phyloP scores from a whole-genome alignment of 2,113 vertebrate species.

The Coracopsis vasa region DNA sequence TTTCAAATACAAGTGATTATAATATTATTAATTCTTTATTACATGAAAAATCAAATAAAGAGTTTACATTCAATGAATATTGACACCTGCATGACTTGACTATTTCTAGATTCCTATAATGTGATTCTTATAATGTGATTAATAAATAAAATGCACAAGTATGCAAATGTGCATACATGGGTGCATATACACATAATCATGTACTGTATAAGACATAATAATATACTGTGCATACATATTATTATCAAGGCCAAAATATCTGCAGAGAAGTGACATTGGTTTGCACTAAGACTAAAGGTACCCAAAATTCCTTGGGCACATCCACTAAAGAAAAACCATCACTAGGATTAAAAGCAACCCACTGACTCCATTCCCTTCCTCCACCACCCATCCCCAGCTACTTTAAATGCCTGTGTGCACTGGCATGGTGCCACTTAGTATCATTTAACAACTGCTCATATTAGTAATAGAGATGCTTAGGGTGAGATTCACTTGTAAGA shows the following conservation, averaged over 20 bases:
- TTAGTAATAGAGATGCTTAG: neutral
- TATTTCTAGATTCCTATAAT: neutral
- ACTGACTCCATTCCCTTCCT: neutral
- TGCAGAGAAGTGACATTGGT: neutral
- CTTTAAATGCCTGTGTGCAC: neutral
- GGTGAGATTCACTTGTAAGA: neutral
- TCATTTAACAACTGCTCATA: too few relatives aligned
- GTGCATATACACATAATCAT: neutral
- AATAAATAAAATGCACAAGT: neutral
- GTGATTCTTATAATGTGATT: neutral
- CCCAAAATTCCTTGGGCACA: neutral
- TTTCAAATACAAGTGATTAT: neutral
- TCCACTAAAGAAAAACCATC: neutral
- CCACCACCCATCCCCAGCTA: neutral
- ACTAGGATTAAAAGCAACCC: neutral
- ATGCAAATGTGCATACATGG: neutral
- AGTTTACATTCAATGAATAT: neutral
- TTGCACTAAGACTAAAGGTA: neutral
- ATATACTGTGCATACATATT: too few relatives aligned
- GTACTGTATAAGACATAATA: neutral
- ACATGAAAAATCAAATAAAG: neutral
- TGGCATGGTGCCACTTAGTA: too few relatives aligned
- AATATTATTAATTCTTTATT: neutral
- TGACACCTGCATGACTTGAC: neutral
- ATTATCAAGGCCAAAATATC: neutral